Evolutionary conservation across 1,140 invertebrate genomes (phyloP), one percentile per base, ranked within the genome.

Genomic region (Brachionus rubens): DNA sequence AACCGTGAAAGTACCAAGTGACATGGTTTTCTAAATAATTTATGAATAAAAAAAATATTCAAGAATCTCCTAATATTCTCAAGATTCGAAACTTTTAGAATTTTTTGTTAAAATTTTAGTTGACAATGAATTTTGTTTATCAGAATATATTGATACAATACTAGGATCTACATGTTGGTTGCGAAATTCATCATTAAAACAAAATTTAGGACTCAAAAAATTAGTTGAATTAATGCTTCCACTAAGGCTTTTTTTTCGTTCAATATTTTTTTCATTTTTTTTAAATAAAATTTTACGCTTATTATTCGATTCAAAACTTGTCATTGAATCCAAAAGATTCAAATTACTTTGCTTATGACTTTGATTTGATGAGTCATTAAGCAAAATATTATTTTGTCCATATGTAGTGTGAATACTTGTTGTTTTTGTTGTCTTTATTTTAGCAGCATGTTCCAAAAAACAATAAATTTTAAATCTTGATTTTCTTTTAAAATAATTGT

Each of bases 401-500:
- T 33, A 30, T 9, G 28, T 19, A 9, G 54, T 16, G n/a, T 59
- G 30, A 7, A 59, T 59, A 36, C 36, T 59, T 3, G 54, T 33
- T 59, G n/a, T 28, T n/a, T 6, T 26, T 56, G 52, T 28, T 59
- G 54, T 12, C 36, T 28, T 59, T 59, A 59, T 59, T 36, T n/a
- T 59, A n/a, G 54, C 54, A 10, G 54, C 30, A 33, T 59, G 30
- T n/a, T 59, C 54, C 10, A 59, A 28, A 36, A 59, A 59, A 33
- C 54, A 59, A 28, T 59, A 59, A 16, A 59, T 59, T 59, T 59
- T 59, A 7, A 59, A 30, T 2, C 54, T 14, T 12, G 54, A 59
- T 59, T 59, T 33, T 5, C 54, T 28, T 33, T 59, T 59, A n/a
- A 59, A 59, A 59, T 59, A 59, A 7, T 16, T 16, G 30, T 36